Conservation (phyloP, 2,113 vertebrate species). For the Bubo bubo region DNA sequence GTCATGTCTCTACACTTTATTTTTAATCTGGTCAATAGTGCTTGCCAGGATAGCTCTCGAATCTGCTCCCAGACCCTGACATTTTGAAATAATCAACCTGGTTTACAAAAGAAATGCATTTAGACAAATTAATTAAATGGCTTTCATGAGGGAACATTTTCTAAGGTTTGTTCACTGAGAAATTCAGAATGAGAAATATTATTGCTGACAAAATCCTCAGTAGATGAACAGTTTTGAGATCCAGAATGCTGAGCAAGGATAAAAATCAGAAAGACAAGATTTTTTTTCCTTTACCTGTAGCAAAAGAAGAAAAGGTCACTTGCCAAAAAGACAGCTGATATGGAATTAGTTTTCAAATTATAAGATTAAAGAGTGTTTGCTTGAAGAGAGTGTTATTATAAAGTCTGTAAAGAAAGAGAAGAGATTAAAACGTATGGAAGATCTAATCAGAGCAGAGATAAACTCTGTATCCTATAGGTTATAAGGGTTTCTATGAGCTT, state of each 20-base stretch:
- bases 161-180: constrained; percentile 36
- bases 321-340: constrained; percentile 64
- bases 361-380: constrained; percentile 73
- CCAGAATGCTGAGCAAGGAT: constrained; percentile 41
- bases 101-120: constrained; percentile 71
- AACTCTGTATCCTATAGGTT: constrained; percentile 47
- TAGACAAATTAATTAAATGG: constrained; percentile 73
- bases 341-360: constrained; percentile 76
- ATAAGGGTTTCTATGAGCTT: constrained; percentile 35
- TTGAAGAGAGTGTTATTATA: constrained; percentile 67
- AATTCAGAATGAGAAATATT: constrained; percentile 70
- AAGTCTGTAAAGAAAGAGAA: constrained; percentile 65
- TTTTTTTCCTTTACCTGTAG: constrained; percentile 44
- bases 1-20: constrained; percentile 9
- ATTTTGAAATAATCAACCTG: constrained; percentile 71
- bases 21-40: constrained; percentile 40
- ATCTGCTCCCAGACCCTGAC: constrained; percentile 53
- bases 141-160: constrained; percentile 56
- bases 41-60: constrained; percentile 61
- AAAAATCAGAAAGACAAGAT: constrained; percentile 46
- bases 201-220: constrained; percentile 65
- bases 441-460: constrained; percentile 58
- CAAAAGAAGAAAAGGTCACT: constrained; percentile 69
- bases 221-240: constrained; percentile 57
- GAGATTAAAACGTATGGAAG: constrained; percentile 57